phyloP scores from a whole-genome alignment of 2,797 vertebrate genomes.

The Hozukius guyotensis region DNA sequence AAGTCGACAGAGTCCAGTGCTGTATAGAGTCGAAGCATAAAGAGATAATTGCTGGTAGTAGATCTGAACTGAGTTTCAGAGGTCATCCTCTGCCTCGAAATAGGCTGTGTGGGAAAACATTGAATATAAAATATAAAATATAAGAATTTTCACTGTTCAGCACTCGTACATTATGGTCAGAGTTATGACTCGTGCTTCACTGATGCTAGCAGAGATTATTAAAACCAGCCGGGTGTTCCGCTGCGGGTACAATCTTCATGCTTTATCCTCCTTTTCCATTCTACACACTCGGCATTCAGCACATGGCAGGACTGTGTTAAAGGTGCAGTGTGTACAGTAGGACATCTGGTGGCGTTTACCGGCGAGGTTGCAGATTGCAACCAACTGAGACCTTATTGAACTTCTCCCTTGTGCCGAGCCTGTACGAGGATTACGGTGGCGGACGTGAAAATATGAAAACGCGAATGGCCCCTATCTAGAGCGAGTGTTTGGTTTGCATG shows the following conservation, averaged over 20 bases:
- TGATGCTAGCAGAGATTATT: neutral
- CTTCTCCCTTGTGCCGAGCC: too few species aligned
- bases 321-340: neutral
- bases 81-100: neutral
- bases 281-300: neutral
- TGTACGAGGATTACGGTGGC: too few species aligned
- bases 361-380: neutral
- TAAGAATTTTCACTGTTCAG: neutral
- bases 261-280: neutral
- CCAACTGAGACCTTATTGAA: neutral
- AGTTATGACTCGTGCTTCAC: neutral
- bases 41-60: neutral
- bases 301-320: neutral
- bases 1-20: neutral
- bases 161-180: neutral
- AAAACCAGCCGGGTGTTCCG: neutral
- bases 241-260: neutral
- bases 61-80: neutral
- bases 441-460: too few species aligned
- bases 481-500: too few species aligned
- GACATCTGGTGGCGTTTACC: neutral
- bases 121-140: neutral
- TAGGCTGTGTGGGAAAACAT: neutral
- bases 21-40: neutral
- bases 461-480: too few species aligned